Evolutionary conservation across 2,888 invertebrate species (phyloP), one percentile per base, ranked within the genome.

Genomic region (Automeris io): DNA sequence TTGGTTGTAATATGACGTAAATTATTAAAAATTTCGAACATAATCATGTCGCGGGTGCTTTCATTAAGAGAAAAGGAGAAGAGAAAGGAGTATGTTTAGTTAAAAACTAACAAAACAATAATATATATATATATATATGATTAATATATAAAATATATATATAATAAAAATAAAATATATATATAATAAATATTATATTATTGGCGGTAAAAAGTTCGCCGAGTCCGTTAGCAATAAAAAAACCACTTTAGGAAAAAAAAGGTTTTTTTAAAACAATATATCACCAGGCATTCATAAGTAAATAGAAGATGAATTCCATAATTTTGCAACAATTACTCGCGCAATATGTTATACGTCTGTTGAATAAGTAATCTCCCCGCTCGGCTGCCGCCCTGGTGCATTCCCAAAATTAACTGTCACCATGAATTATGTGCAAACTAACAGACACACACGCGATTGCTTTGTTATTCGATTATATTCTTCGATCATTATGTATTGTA

Each of bases 361-460:
- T 82, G 83, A 83, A 82, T 83, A 79, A 83, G 77, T 82, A 74
- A 81, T 76, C 62, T 59, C 57, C 56, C 44, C 47, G 42, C 51
- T 47, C 49, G 55, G 43, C 45, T 48, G 51, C 53, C 56, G 55
- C 53, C 49, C 56, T 64, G 71, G 61, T 79, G 83, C 83, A 82
- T 74, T 78, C 67, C 77, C 76, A 73, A 57, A 78, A 83, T 83
- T 77, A 83, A 79, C 82, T 82, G 83, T 83, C 85, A 77, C 61
- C 63, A 75, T 76, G 77, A 70, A 81, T 82, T 73, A 70, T 70
- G 71, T 64, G 71, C 67, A 67, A 66, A 54, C 57, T 51, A 48
- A 59, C 60, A 63, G 69, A 73, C 69, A 70, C 61, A 52, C 63
- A 64, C 61, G 64, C 71, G 78, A 85, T 83, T 82, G 82, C 68